Percentiles rank a stretch among this genome's conserved stretches.
phyloP scores from a whole-genome alignment of 1,140 invertebrate genomes.

The Cryptotermes secundus region DNA sequence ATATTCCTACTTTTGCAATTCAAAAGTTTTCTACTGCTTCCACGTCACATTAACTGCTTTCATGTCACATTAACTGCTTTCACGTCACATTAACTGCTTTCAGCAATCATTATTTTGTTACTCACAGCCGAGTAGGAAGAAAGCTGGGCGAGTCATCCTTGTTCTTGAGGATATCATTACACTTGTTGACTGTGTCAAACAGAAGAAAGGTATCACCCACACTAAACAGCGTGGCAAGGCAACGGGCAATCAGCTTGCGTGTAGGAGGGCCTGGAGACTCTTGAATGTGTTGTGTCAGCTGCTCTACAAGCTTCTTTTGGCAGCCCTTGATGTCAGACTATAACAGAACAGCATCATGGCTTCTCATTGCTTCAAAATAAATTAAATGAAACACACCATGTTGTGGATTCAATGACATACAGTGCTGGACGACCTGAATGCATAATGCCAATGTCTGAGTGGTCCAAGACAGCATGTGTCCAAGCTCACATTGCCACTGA shows the following conservation, averaged over 20 bases:
- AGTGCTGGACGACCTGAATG: no score
- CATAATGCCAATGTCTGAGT: no score
- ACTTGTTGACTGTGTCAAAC: constrained; percentile 97
- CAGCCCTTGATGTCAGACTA: constrained; percentile 95
- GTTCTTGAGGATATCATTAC: constrained; percentile 95
- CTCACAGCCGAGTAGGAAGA: constrained; percentile 91
- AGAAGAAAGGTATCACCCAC: constrained; percentile 96
- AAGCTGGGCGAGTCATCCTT: constrained; percentile 97
- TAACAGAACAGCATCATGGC: constrained; percentile 45
- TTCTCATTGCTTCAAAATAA: not conserved
- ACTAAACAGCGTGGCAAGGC: constrained; percentile 92
- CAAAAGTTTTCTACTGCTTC: no score
- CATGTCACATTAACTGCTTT: no score
- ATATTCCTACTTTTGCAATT: no score
- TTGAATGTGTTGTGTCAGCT: constrained; percentile 85
- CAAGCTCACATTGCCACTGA: no score
- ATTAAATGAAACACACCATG: not conserved
- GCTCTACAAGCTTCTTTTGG: constrained; percentile 93
- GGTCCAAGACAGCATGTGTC: no score
- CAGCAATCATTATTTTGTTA: constrained; percentile 40
- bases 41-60: no score
- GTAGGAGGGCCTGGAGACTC: constrained; percentile 90
- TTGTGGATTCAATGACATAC: no score
- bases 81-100: no score
- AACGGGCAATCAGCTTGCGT: constrained; percentile 86